phyloP scores from a whole-genome alignment of 2,888 invertebrate genomes.

The Limnephilus marmoratus region DNA sequence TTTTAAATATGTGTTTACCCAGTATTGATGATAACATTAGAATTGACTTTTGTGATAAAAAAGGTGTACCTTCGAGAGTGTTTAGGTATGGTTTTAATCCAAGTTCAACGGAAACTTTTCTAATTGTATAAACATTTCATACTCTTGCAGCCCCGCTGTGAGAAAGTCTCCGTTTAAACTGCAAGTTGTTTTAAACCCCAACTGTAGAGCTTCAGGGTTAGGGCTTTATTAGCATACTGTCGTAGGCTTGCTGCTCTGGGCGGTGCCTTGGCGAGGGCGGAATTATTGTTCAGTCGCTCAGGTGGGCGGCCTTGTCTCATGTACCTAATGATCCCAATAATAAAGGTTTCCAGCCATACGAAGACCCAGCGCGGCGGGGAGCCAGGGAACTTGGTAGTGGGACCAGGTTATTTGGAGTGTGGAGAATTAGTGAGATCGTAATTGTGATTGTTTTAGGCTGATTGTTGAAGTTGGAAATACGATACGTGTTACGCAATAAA shows the following conservation, averaged over 20 bases:
- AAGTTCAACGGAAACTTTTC: too few species aligned
- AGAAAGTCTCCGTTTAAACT: background rate
- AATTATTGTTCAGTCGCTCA: constrained; percentile 44
- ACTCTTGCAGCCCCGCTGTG: background rate
- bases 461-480: background rate
- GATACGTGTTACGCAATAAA: background rate
- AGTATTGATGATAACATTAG: background rate
- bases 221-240: constrained; percentile 7
- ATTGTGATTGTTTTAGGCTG: background rate
- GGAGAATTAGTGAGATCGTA: background rate
- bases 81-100: background rate
- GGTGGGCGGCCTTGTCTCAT: constrained; percentile 51
- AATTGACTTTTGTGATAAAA: background rate
- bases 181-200: background rate
- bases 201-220: background rate
- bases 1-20: background rate
- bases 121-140: background rate
- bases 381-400: background rate
- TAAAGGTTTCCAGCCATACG: constrained; percentile 37
- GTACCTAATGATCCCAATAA: constrained; percentile 52
- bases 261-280: constrained; percentile 50
- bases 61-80: background rate
- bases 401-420: background rate
- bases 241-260: constrained; percentile 33
- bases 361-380: constrained; percentile 35